Conservation (phyloP, 2,113 vertebrate species). For the Octodon degus region DNA sequence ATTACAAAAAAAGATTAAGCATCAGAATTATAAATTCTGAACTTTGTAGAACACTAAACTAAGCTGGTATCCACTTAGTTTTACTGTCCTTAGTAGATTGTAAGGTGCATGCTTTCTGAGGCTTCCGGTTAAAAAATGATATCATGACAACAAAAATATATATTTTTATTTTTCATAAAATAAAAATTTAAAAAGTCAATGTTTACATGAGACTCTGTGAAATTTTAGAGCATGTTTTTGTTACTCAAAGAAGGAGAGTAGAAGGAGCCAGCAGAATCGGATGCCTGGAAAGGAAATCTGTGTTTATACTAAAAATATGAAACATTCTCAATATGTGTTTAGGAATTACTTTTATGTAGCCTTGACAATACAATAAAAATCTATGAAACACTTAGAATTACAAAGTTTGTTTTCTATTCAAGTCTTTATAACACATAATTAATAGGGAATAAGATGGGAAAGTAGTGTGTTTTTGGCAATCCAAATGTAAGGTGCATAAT, state of each 20-base stretch:
- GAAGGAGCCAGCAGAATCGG: background rate
- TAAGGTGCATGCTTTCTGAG: background rate
- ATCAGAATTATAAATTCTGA: background rate
- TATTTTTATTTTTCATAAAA: background rate
- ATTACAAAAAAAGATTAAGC: background rate
- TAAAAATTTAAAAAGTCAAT: background rate
- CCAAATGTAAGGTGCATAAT: background rate
- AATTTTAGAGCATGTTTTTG: background rate
- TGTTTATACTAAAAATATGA: background rate
- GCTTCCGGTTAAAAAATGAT: background rate
- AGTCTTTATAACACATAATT: background rate
- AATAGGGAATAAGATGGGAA: background rate
- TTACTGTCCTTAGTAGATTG: background rate
- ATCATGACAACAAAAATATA: background rate
- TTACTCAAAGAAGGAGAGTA: background rate
- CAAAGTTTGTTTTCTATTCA: background rate
- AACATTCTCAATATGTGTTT: background rate
- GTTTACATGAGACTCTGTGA: background rate
- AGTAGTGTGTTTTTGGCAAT: background rate
- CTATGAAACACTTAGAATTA: background rate
- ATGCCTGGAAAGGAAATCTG: background rate
- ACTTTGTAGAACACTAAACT: background rate
- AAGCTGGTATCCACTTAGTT: background rate
- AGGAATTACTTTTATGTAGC: background rate
- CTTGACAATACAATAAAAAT: background rate